Base-by-base conservation (phyloP, 2,888 invertebrate species). In the Rhagium mordax region DNA sequence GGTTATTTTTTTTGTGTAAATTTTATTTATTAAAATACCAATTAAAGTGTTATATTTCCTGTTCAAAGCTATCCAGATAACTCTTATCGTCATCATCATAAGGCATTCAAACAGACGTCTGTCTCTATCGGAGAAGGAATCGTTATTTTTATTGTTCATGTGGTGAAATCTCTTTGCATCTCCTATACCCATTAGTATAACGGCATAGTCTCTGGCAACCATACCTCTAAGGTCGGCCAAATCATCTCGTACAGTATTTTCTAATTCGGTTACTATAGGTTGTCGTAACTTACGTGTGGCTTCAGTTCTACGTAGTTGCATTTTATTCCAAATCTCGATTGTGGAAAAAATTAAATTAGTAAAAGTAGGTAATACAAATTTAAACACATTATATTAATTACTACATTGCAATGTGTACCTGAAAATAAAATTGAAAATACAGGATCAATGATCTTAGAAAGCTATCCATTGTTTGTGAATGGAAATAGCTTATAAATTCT, bases 31-130 rank as follows among this genome's bases (percentile, higher is more conserved):
- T n/a, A 27, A 41, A 47, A 21, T 84, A 92, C 93, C 93, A 81
- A 93, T 92, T 79, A 91, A 87, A 81, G 89, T 88, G 79, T 91
- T 90, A 77, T 90, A 85, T 83, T 89, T 91, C 62, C 92, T 88
- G 67, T 90, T 89, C 49, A 93, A 85, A 20, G 92, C 91, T 75
- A 93, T 88, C 92, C 93, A 93, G 41, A 92, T 90, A 59, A 93
- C 90, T 81, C 92, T 90, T 55, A 91, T 89, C 60, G 91, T 88
- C 85, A 93, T 88, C 70, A 90, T 88, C 57, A 92, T 85, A 16
- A 93, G 83, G 6, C 89, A 89, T 84, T 93, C 93, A 78, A 90
- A 90, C 68, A 92, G 85, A 74, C 91, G 87, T 24, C 92, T 89
- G 82, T 93, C 93, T 84, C 91, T 91, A 79, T 93, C 92, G n/a